phyloP scores from a whole-genome alignment of 2,113 vertebrate species.

The Nycticryphes semicollaris region DNA sequence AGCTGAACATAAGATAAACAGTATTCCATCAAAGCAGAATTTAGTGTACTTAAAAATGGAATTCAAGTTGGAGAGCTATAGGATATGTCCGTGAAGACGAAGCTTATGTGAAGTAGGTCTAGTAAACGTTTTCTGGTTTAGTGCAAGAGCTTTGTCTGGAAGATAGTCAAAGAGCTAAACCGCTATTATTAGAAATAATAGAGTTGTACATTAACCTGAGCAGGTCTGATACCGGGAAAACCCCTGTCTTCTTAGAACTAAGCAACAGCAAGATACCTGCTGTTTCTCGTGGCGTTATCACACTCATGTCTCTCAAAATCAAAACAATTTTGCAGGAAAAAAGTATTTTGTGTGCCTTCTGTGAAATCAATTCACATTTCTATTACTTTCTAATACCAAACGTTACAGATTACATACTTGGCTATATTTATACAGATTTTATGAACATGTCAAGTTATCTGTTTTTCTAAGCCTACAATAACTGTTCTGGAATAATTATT shows the following conservation, averaged over 20 bases:
- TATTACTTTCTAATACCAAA: slow-evolving; percentile 42
- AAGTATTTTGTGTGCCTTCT: not conserved
- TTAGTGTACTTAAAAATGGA: not conserved
- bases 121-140: not conserved
- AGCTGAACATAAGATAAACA: not conserved
- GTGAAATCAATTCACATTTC: slow-evolving; percentile 35
- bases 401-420: not conserved
- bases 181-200: not conserved
- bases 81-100: not conserved
- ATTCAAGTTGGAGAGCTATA: not conserved
- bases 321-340: slow-evolving; percentile 2
- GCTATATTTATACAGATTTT: not conserved
- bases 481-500: not conserved
- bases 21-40: not conserved
- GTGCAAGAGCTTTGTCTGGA: not conserved
- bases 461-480: not conserved
- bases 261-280: not conserved
- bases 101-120: not conserved
- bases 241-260: not conserved
- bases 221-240: not conserved
- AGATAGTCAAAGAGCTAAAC: not conserved
- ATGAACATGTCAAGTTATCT: not conserved
- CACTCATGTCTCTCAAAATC: not conserved
- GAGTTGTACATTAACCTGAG: not conserved
- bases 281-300: not conserved